A percentile compares a stretch with the other conserved stretches of the same genome.
These are phyloP conservation scores for Eulithis prunata DNA, from an alignment of 2,888 invertebrate genomes.

Conservation along the genomic window DNA sequence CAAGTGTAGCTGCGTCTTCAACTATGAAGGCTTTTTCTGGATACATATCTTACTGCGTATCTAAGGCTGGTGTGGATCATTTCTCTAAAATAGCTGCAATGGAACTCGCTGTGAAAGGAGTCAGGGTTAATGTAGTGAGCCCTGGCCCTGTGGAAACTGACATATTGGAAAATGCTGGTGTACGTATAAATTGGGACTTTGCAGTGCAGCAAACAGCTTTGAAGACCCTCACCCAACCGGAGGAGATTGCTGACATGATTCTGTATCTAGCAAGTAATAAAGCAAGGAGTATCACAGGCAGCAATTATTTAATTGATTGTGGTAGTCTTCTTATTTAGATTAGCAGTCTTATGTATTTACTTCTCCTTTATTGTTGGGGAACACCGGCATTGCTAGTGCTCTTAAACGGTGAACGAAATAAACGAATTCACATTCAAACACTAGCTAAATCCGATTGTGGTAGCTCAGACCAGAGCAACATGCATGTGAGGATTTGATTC, in stretches of 20 bases:
- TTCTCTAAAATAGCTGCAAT: constrained; percentile 88
- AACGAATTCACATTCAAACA: background rate
- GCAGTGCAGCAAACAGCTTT: constrained; percentile 23
- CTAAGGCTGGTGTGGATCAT: constrained; percentile 90
- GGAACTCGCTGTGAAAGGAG: constrained; percentile 82
- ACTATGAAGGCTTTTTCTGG: constrained; percentile 7
- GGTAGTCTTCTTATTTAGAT: constrained; percentile 29
- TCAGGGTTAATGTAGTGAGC: constrained; percentile 88
- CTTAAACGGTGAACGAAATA: too few relatives aligned
- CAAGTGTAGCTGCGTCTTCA: constrained; percentile 28
- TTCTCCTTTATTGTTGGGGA: too few relatives aligned
- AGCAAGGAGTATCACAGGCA: constrained; percentile 45
- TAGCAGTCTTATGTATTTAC: too few relatives aligned
- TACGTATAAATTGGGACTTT: constrained; percentile 6
- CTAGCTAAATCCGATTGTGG: constrained; percentile 22
- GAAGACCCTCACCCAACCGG: constrained; percentile 30
- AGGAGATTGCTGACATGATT: constrained; percentile 52
- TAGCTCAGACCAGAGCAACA: constrained; percentile 6
- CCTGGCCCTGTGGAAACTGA: constrained; percentile 87
- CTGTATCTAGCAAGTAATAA: constrained; percentile 53
- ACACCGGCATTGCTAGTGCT: too few relatives aligned
- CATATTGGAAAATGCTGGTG: constrained; percentile 51
- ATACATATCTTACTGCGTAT: constrained; percentile 82
- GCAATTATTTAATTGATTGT: constrained; percentile 40
- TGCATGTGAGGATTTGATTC: constrained; percentile 28